Evolutionary conservation across 1,140 invertebrate species (phyloP), one percentile per base, ranked within the genome.

Genomic region (Drosophila neocordata): DNA sequence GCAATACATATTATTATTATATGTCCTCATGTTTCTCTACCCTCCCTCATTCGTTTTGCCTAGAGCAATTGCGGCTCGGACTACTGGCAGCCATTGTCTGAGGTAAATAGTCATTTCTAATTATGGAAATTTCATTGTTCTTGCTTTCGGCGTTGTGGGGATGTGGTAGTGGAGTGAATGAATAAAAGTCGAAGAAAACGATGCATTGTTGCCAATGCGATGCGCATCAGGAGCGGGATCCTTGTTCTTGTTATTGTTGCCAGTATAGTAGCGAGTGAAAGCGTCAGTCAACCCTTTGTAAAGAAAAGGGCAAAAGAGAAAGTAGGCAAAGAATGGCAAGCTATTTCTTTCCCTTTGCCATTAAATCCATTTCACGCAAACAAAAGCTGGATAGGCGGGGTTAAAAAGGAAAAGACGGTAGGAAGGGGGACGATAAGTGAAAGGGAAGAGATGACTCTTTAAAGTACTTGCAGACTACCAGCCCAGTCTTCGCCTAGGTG

Each of bases 81-180:
- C 60, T 22, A 37, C 27, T 31, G 27, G 4, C 31, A 60, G 65
- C 63, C 69, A 79, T 77, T 77, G 75, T 51, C 61, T 57, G 34
- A 66, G 75, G 63, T 77, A 78, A 78, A 78, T 78, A 78, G 75
- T 72, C 76, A 79, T 77, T 76, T 69, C 57, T 65, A 77, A 77
- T 77, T 77, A 79, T 79, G 77, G 65, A 77, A 77, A 77, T 79
- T 71, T 77, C 72, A 75, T 75, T 77, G 75, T 77, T 71, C 72
- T 70, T 71, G 72, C 67, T 55, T 13, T 31, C 31, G 48, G 27
- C 48, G 15, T n/a, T 51, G 60, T 52, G 41, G 15, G 44, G 6
- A 18, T 12, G n/a, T 35, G 44, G 59, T 13, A n/a, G 7, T n/a
- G n/a, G 11, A 12, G 35, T 20, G 11, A 22, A n/a, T 44, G 35